These are phyloP conservation scores for Limulus polyphemus DNA, from an alignment of 2,888 invertebrate genomes.

Conservation along the genomic window DNA sequence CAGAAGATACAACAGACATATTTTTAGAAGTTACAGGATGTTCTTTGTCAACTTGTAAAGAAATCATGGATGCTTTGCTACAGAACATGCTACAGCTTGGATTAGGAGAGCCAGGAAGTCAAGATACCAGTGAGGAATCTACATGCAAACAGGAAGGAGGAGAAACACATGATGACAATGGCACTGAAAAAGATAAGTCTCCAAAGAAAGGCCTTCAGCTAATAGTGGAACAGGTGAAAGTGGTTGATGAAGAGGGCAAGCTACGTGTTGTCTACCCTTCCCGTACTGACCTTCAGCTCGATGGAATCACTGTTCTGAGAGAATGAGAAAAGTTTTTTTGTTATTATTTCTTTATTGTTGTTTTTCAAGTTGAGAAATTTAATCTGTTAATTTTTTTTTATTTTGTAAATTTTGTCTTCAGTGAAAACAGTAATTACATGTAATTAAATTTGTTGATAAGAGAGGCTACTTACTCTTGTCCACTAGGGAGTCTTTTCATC, in stretches of 20 bases:
- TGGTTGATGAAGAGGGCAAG: conserved; percentile 54
- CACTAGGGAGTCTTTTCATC: no score
- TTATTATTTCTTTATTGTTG: no score
- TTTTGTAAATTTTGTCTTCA: no score
- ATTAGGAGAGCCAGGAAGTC: conserved; percentile 34
- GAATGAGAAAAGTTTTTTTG: no score
- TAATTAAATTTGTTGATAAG: no score
- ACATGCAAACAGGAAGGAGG: conserved; percentile 10
- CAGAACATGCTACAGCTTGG: conserved; percentile 50
- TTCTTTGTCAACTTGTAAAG: conserved; percentile 50
- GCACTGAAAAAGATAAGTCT: conserved; percentile 23
- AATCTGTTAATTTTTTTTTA: no score
- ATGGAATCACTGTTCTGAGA: conserved; percentile 29
- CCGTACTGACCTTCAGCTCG: conserved; percentile 52
- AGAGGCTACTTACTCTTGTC: no score
- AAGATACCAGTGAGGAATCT: neutral
- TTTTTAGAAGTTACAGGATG: conserved; percentile 63
- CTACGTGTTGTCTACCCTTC: conserved; percentile 68
- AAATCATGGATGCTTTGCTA: conserved; percentile 53
- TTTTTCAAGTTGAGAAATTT: no score
- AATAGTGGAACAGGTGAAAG: conserved; percentile 53
- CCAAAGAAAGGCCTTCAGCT: conserved; percentile 29
- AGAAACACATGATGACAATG: conserved; percentile 28
- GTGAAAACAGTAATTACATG: no score
- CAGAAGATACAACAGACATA: conserved; percentile 50